These are phyloP conservation scores for Operophtera brumata DNA, from an alignment of 2,888 invertebrate genomes.

Conservation along the genomic window DNA sequence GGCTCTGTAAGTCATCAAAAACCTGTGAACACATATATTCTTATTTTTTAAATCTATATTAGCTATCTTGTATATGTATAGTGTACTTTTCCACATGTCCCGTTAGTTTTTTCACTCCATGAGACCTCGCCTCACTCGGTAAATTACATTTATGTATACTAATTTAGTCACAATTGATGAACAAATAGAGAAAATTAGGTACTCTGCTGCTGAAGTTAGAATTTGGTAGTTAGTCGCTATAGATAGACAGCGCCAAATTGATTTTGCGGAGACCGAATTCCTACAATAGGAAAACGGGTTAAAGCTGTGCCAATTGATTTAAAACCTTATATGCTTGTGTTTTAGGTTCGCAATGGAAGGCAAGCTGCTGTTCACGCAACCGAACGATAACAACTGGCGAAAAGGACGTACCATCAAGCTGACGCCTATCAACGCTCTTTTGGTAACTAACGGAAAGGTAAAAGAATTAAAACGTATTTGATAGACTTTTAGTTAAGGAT, in stretches of 20 bases:
- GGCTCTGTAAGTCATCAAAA: too few species aligned
- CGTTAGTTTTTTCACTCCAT: too few species aligned
- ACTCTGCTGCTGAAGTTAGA: conserved; percentile 15
- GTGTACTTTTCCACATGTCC: too few species aligned
- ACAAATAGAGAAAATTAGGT: conserved; percentile 31
- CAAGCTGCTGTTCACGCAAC: conserved; percentile 91
- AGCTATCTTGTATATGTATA: too few species aligned
- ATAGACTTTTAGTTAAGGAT: too few species aligned
- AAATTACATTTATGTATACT: too few species aligned
- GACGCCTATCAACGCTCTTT: conserved; percentile 92
- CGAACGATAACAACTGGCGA: conserved; percentile 94
- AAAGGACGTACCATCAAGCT: conserved; percentile 94
- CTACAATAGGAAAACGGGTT: conserved; percentile 17
- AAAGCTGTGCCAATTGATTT: conserved; percentile 25
- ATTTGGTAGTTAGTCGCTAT: conserved; percentile 17
- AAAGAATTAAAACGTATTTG: conserved; percentile 27
- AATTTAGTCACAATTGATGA: conserved; percentile 13
- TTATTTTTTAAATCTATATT: too few species aligned
- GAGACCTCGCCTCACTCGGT: too few species aligned
- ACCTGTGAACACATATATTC: too few species aligned
- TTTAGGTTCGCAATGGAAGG: conserved; percentile 92
- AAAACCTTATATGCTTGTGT: conserved; percentile 32
- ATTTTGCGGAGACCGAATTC: conserved; percentile 18
- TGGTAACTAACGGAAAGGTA: conserved; percentile 96
- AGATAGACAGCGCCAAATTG: conserved; percentile 22